Conservation (phyloP, 2,113 vertebrate species). For the Anhinga rufa region DNA sequence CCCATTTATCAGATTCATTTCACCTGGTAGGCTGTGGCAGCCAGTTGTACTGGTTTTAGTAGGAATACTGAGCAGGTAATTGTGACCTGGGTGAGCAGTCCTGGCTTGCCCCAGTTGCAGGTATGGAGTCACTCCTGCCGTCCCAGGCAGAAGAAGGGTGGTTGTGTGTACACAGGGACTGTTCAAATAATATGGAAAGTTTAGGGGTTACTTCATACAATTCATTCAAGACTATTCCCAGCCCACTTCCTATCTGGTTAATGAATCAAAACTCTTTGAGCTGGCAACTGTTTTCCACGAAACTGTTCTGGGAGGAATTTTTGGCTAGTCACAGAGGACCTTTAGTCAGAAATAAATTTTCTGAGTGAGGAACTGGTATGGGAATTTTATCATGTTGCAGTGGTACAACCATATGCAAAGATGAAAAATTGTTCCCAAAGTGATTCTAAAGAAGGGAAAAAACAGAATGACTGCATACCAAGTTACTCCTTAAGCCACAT, state of each 20-base stretch:
- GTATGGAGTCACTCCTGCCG: not conserved
- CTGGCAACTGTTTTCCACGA: not conserved
- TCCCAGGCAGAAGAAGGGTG: not conserved
- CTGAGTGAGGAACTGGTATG: not conserved
- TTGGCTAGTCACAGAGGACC: not conserved
- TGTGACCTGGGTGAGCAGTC: not conserved
- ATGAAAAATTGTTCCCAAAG: not conserved
- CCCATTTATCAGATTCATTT: not conserved
- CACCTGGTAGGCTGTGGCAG: not conserved
- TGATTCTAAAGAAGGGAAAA: not conserved
- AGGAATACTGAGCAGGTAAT: not conserved
- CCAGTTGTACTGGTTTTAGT: not conserved
- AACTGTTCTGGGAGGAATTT: not conserved
- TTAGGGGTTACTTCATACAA: not conserved
- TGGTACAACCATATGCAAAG: not conserved
- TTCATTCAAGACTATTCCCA: not conserved
- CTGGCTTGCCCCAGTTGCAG: not conserved
- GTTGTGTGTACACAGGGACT: not conserved
- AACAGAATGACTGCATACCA: not conserved
- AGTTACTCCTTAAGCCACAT: not conserved
- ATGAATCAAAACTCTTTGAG: constrained; percentile 3
- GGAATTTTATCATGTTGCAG: not conserved
- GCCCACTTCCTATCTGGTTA: not conserved
- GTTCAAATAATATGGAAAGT: not conserved
- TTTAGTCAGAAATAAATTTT: constrained; percentile 11